Evolutionary conservation across 1,140 invertebrate genomes (phyloP).

Genomic region (Meteorus sp.): DNA sequence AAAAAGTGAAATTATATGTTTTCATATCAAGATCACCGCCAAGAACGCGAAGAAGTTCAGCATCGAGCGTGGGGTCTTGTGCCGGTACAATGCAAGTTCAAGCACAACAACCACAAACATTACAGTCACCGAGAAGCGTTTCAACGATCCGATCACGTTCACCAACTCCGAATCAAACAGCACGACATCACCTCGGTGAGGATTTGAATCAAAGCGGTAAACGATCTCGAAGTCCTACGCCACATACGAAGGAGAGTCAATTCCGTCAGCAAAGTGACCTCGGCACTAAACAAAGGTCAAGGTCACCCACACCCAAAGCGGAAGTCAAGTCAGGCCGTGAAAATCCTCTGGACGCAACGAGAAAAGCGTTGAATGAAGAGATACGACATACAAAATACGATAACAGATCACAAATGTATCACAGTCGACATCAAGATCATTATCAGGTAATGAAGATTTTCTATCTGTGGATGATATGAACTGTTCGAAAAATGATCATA

Average conservation of each 20-base stretch:
- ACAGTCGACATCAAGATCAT: slow-evolving; percentile 35
- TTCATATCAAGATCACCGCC: slow-evolving; percentile 59
- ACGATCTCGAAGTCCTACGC: slow-evolving; percentile 56
- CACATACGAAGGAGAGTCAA: slow-evolving; percentile 45
- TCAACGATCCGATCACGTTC: slow-evolving; percentile 59
- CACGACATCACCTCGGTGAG: slow-evolving; percentile 35
- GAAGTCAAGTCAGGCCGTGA: slow-evolving; percentile 49
- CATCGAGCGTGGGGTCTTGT: slow-evolving; percentile 59
- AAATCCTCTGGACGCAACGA: slow-evolving; percentile 33
- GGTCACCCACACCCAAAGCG: slow-evolving; percentile 55
- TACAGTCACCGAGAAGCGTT: slow-evolving; percentile 47
- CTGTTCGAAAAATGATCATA: slow-evolving; percentile 3
- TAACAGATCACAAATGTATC: slow-evolving; percentile 38
- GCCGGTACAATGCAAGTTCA: slow-evolving; percentile 38
- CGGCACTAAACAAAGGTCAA: slow-evolving; percentile 38
- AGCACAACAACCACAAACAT: slow-evolving; percentile 45
- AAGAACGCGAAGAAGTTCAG: slow-evolving; percentile 60
- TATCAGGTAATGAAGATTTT: slow-evolving; percentile 31
- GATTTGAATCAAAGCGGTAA: slow-evolving; percentile 53
- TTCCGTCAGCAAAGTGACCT: slow-evolving; percentile 37
- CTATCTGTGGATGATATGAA: slow-evolving; percentile 12
- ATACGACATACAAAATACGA: slow-evolving; percentile 40
- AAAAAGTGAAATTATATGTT: slow-evolving; percentile 28
- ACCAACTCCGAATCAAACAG: slow-evolving; percentile 54
- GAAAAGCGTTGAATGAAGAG: slow-evolving; percentile 38